Conservation (phyloP, 2,113 vertebrate genomes). For the Ptychochromis oligacanthus region DNA sequence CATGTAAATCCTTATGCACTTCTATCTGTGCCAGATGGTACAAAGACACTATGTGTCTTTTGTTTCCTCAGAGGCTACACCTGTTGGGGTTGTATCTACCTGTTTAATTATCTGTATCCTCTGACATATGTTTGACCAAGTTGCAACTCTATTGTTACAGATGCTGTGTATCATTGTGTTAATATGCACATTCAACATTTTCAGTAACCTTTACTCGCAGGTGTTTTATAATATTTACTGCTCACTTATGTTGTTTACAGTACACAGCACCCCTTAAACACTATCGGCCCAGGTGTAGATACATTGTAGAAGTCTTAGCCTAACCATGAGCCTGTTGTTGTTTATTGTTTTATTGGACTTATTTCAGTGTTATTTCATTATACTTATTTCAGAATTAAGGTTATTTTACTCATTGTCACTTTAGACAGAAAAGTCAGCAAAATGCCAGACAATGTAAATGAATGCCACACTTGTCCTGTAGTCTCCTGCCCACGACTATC, state of each 20-base stretch:
- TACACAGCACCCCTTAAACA: not conserved
- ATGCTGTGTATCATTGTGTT: not conserved
- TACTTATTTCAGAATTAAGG: not conserved
- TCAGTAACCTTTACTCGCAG: not conserved
- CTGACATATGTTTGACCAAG: conserved; percentile 13
- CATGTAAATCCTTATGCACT: conserved; percentile 43
- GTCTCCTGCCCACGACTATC: conserved; percentile 48
- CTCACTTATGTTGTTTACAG: not conserved
- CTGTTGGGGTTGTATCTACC: conserved; percentile 37
- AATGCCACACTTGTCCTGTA: conserved; percentile 31
- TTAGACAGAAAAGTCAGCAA: conserved; percentile 1
- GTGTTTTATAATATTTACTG: not conserved
- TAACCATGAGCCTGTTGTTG: conserved; percentile 6
- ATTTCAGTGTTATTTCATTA: not conserved
- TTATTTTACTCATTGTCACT: conserved; percentile 5
- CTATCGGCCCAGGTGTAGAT: not conserved
- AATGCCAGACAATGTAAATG: conserved; percentile 55
- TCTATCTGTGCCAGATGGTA: conserved; percentile 54
- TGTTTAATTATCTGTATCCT: conserved; percentile 30
- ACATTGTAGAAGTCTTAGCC: not conserved
- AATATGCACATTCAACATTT: not conserved
- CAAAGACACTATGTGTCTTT: conserved; percentile 47
- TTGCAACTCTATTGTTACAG: not conserved
- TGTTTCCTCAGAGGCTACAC: conserved; percentile 55
- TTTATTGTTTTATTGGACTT: not conserved